Percentiles rank a stretch among this genome's conserved stretches.
Evolutionary conservation across 2,113 vertebrate genomes (phyloP).

Genomic region (Anolis carolinensis): DNA sequence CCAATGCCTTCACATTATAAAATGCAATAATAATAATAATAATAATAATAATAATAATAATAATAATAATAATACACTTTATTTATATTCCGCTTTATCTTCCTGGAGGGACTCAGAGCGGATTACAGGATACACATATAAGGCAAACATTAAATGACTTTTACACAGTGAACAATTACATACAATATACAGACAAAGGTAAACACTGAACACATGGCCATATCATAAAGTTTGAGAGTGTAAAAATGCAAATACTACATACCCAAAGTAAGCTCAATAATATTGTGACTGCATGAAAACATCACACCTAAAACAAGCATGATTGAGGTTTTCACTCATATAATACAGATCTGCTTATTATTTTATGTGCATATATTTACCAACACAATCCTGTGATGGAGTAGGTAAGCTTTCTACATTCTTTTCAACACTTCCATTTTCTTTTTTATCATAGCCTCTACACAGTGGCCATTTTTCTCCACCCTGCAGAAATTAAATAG

Average conservation of each 20-base stretch:
- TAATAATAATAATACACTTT: no score
- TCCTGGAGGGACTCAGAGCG: no score
- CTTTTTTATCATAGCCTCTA: conserved; percentile 65
- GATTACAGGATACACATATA: no score
- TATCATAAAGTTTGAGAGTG: not conserved
- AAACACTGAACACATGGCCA: conserved; percentile 34
- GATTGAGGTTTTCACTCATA: conserved; percentile 4
- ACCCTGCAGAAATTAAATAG: conserved; percentile 65
- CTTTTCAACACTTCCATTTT: conserved; percentile 54
- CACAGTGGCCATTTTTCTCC: conserved; percentile 56
- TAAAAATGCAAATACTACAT: not conserved
- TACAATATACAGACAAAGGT: no score
- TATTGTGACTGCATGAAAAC: not conserved
- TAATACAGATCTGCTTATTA: not conserved
- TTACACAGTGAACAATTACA: no score
- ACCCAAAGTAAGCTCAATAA: not conserved
- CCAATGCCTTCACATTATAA: not conserved
- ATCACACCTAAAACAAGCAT: not conserved
- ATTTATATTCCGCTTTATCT: no score
- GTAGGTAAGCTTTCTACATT: conserved; percentile 50
- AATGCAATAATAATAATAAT: no score
- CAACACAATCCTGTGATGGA: conserved; percentile 55
- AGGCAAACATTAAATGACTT: no score
- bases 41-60: no score
- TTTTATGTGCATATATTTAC: conserved; percentile 67